phyloP scores from a whole-genome alignment of 2,113 vertebrate genomes.

The Syngnathus floridae region DNA sequence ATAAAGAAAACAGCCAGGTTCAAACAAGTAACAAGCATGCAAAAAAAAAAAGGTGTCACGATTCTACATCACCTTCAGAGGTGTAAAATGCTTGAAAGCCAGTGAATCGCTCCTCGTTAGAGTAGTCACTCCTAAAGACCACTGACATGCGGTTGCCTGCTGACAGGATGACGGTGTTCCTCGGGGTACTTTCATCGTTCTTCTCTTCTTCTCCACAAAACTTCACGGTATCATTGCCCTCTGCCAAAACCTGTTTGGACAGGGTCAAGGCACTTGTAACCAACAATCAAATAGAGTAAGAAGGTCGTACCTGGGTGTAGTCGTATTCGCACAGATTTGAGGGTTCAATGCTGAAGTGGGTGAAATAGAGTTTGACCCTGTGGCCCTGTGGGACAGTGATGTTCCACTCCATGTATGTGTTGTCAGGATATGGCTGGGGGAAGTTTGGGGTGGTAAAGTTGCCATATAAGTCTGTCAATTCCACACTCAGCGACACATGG shows the following conservation, averaged over 20 bases:
- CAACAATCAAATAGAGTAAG: slow-evolving; percentile 1
- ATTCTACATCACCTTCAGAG: slow-evolving; percentile 77
- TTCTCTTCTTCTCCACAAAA: slow-evolving; percentile 82
- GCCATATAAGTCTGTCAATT: slow-evolving; percentile 75
- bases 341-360: slow-evolving; percentile 84
- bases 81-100: slow-evolving; percentile 93
- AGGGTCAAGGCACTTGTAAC: slow-evolving; percentile 40
- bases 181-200: slow-evolving; percentile 76
- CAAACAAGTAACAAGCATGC: background rate
- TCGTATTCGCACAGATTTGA: slow-evolving; percentile 90
- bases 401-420: slow-evolving; percentile 77
- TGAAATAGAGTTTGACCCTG: slow-evolving; percentile 85
- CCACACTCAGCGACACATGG: slow-evolving; percentile 49
- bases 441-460: slow-evolving; percentile 82
- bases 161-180: slow-evolving; percentile 73
- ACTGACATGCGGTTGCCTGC: slow-evolving; percentile 72
- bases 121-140: slow-evolving; percentile 87
- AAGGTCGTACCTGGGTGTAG: slow-evolving; percentile 80
- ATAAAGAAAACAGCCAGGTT: slow-evolving; percentile 14
- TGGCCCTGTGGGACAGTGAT: slow-evolving; percentile 78
- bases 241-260: slow-evolving; percentile 75
- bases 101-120: slow-evolving; percentile 83
- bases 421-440: slow-evolving; percentile 77
- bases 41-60: slow-evolving; percentile 24
- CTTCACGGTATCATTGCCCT: slow-evolving; percentile 70